Base-by-base conservation (phyloP, 1,140 invertebrate species). In the Drosophila pseudoananassae region DNA sequence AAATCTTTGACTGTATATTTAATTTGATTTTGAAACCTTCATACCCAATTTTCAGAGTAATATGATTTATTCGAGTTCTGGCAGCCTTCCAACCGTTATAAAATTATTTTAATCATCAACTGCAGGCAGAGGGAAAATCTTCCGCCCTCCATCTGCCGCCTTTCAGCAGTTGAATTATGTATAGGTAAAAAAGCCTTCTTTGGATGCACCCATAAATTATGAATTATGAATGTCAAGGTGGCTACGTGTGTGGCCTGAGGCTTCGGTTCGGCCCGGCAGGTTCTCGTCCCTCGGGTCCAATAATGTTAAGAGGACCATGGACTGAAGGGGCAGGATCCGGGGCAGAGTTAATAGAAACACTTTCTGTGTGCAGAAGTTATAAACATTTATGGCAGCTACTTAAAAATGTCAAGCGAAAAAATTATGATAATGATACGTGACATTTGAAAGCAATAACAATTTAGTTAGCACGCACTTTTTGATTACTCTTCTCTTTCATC, bases 401-500 rank as follows among this genome's bases (percentile, higher is more conserved):
- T 87, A 87, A 87, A 87, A 87, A 87, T 87, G 82, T 88, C 82
- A 87, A 72, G 69, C 82, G 84, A 87, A 87, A 87, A 87, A 87
- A 87, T 88, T 87, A 87, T 87, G 83, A 88, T 88, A 87, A 87
- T 87, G 82, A 87, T 87, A 87, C 82, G 82, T 88, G 82, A 87
- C 82, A 87, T 88, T 88, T 82, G 83, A 87, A 87, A 88, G 82
- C 82, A 87, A 87, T 88, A 88, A 87, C 83, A 88, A 87, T 85
- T 85, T 85, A 85, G 82, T 85, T 87, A 85, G 82, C 82, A 87
- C 82, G 61, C 83, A 88, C 83, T 82, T 87, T 87, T 78, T 88
- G 82, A 88, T 88, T 87, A 82, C 83, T 71, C 57, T 53, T 43
- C 55, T 27, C 49, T 54, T 49, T 74, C 51, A 38, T 65, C 65